Evolutionary conservation across 2,113 vertebrate species (phyloP), one percentile per base, ranked within the genome.

Genomic region (Otis tarda): DNA sequence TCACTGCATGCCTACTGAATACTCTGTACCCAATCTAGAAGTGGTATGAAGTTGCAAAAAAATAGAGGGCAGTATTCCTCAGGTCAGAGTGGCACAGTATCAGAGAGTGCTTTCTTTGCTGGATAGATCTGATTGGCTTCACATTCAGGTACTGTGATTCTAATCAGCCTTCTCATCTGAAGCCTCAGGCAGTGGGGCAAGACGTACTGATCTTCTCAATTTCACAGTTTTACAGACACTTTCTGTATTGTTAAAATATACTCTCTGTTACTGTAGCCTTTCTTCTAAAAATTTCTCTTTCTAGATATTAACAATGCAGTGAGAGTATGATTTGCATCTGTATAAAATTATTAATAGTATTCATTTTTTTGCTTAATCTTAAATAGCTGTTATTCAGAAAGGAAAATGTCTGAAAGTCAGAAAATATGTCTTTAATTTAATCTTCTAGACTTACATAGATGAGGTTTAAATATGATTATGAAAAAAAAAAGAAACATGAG

Each of bases 381-480:
- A 87, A 92, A 85, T 61, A 93, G 30, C 53, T 78, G 9, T 77
- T 69, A 89, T 93, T 73, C 27, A 22, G 53, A 87, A 85, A 60
- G 33, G 61, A 90, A 92, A 93, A 93, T 87, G 85, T 83, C 74
- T 86, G 70, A 87, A 93, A 96, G 87, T 92, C 76, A 77, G 33
- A 76, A 91, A 85, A 16, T 75, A 87, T 68, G 21, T 65, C 41
- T 85, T 81, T 63, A 92, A 92, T 81, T 94, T 93, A 92, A 90
- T 97, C 55, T 91, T 82, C 59, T 75, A 78, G 56, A 70, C 27
- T 85, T 91, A 75, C 49, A 82, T 95, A 94, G 69, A 85, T 89
- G 60, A 83, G 12, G 8, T 83, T 96, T 95, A 96, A 95, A 93
- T 73, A 85, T 27, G 33, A 89, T 94, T 94, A 86, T 49, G 53